Evolutionary conservation across 2,797 vertebrate genomes (phyloP).

Genomic region (Malacoraja senta): DNA sequence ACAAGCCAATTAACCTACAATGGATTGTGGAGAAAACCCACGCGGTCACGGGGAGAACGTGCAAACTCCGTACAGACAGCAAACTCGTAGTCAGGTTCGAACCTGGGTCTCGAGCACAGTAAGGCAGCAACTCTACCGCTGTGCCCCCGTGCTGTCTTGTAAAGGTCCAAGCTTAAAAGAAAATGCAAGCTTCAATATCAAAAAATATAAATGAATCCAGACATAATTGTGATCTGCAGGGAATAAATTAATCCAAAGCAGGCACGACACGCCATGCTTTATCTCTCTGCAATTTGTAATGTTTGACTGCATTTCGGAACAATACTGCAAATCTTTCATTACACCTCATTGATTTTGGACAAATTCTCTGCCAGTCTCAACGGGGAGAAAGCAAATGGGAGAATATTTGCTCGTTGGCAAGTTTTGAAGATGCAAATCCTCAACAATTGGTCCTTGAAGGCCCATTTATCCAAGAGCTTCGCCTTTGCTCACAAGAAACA

Average conservation of each 20-base stretch:
- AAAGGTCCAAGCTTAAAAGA: neutral
- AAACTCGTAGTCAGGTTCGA: too few species aligned
- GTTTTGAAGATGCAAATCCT: neutral
- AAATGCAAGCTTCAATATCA: neutral
- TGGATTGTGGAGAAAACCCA: too few species aligned
- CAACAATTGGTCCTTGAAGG: constrained; percentile 3
- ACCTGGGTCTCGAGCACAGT: too few species aligned
- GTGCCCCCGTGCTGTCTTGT: too few species aligned
- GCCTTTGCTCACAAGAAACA: neutral
- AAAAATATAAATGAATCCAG: neutral
- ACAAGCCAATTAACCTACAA: too few species aligned
- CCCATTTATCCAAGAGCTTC: neutral
- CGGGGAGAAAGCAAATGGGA: neutral
- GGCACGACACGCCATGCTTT: neutral
- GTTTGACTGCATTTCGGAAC: neutral
- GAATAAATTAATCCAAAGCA: neutral
- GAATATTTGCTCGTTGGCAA: constrained; percentile 7
- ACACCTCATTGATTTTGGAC: neutral
- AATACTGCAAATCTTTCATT: neutral
- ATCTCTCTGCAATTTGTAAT: neutral
- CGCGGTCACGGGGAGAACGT: too few species aligned
- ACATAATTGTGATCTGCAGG: neutral
- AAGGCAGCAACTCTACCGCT: too few species aligned
- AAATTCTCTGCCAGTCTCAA: neutral
- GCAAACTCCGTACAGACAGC: too few species aligned